Evolutionary conservation across 2,797 vertebrate genomes (phyloP).

Genomic region (Lacerta agilis): DNA sequence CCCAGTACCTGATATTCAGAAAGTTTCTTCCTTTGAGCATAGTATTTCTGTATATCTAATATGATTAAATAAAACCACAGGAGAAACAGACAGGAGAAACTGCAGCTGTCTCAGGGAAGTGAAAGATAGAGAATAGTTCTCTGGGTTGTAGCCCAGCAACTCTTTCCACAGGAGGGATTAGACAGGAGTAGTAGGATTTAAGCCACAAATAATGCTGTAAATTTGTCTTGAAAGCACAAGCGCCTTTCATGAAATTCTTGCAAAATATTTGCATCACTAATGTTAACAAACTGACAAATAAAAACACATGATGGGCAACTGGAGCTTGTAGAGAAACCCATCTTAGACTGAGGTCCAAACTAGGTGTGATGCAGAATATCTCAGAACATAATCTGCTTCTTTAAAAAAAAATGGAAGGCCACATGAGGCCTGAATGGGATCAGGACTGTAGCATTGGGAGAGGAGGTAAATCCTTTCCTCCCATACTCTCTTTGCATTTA

Average conservation of each 20-base stretch:
- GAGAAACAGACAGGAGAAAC: neutral
- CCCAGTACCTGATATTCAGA: neutral
- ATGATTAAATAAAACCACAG: neutral
- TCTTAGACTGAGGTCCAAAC: slow-evolving; percentile 42
- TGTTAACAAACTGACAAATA: slow-evolving; percentile 21
- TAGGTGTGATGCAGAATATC: neutral
- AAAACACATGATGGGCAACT: slow-evolving; percentile 33
- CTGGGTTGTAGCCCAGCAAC: neutral
- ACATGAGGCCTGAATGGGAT: neutral
- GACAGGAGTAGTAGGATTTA: neutral
- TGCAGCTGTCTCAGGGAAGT: neutral
- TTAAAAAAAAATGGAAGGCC: neutral
- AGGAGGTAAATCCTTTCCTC: neutral
- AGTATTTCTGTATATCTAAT: neutral
- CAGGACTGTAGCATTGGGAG: neutral
- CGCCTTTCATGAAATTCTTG: slow-evolving; percentile 33
- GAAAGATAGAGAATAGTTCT: neutral
- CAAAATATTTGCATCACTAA: slow-evolving; percentile 25
- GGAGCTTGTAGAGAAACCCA: slow-evolving; percentile 17
- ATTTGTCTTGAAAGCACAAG: slow-evolving; percentile 35
- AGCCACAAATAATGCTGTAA: slow-evolving; percentile 1
- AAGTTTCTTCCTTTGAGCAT: neutral
- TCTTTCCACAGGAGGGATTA: neutral
- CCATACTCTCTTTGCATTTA: neutral
- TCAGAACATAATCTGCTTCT: neutral